Conservation (phyloP, 2,888 invertebrate genomes). For the Drosophila kanekoi region DNA sequence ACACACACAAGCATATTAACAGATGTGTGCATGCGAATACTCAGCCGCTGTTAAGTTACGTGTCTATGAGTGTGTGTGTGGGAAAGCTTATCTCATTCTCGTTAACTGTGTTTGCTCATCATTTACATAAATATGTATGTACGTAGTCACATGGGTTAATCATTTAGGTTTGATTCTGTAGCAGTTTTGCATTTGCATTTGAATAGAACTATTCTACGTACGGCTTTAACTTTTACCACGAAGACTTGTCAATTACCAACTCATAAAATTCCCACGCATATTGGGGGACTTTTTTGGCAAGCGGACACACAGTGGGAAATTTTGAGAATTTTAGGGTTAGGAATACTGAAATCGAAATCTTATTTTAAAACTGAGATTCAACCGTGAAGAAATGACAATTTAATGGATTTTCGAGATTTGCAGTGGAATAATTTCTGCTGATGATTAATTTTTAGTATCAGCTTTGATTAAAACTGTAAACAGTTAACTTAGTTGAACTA, state of each 20-base stretch:
- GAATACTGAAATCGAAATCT: not conserved
- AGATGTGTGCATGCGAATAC: not conserved
- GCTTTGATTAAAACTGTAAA: constrained; percentile 19
- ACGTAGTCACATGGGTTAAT: constrained; percentile 49
- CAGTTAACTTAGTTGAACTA: constrained; percentile 1
- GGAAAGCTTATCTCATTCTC: constrained; percentile 46
- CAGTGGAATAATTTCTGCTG: constrained; percentile 10
- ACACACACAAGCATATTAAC: not conserved
- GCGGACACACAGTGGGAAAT: not conserved
- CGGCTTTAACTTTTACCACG: not conserved
- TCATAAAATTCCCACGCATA: constrained; percentile 10
- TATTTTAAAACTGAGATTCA: not conserved
- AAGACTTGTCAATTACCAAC: not conserved
- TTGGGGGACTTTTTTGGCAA: not conserved
- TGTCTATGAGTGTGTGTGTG: constrained; percentile 3
- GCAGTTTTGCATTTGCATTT: constrained; percentile 37
- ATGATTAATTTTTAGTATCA: not conserved
- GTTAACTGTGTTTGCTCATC: constrained; percentile 50
- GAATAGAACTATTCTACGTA: constrained; percentile 5
- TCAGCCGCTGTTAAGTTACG: constrained; percentile 35
- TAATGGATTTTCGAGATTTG: not conserved
- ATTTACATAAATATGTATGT: constrained; percentile 29
- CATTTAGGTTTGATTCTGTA: constrained; percentile 23
- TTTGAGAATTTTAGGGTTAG: not conserved
- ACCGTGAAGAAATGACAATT: not conserved